Percentiles rank a stretch among this genome's conserved stretches.
These are phyloP conservation scores for Dasysyrphus tricinctus DNA, from an alignment of 2,888 invertebrate genomes.

Conservation along the genomic window DNA sequence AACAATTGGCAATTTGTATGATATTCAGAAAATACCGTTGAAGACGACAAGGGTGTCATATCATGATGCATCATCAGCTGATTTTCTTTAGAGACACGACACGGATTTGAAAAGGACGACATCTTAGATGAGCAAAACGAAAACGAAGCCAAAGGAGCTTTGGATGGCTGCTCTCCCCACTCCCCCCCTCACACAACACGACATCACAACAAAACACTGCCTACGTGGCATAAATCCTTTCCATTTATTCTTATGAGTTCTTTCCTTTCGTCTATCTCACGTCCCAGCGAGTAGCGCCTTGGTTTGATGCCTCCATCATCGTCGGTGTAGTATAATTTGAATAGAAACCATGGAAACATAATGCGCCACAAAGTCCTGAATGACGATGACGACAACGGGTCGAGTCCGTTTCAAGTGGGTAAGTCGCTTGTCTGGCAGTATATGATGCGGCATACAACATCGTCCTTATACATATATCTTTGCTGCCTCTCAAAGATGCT, in stretches of 20 bases:
- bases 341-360: conserved; percentile 69
- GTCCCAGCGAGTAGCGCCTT: conserved; percentile 28
- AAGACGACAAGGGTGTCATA: conserved; percentile 52
- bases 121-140: conserved; percentile 24
- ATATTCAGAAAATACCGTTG: conserved; percentile 37
- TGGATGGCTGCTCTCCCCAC: not conserved
- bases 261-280: conserved; percentile 55
- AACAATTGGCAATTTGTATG: conserved; percentile 74
- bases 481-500: conserved; percentile 25
- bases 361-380: conserved; percentile 74
- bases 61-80: conserved; percentile 75
- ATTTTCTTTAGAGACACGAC: conserved; percentile 70
- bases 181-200: not conserved
- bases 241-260: conserved; percentile 54
- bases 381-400: conserved; percentile 49
- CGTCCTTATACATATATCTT: conserved; percentile 44
- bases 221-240: conserved; percentile 75
- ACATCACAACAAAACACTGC: conserved; percentile 49
- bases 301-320: conserved; percentile 10
- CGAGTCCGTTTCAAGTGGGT: conserved; percentile 68
- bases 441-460: conserved; percentile 58
- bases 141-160: conserved; percentile 5
- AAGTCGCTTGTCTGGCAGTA: conserved; percentile 69
- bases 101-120: conserved; percentile 39
- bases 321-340: conserved; percentile 52